Conservation (phyloP, 2,888 invertebrate species). For the Caenorhabditis sp. region DNA sequence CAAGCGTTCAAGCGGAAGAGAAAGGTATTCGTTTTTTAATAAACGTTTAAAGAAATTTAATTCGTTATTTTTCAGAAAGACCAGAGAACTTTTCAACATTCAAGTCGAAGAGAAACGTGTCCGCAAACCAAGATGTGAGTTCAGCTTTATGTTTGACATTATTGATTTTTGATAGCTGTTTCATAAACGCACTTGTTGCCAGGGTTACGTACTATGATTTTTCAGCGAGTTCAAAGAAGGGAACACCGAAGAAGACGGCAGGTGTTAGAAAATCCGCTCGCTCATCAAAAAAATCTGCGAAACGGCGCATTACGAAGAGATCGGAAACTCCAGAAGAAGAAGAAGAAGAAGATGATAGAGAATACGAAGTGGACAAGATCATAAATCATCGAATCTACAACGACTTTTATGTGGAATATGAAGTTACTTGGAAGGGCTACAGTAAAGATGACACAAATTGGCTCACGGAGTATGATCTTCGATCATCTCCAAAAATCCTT, state of each 20-base stretch:
- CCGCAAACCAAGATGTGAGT: not conserved
- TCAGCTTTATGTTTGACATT: not conserved
- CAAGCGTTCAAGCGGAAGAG: not conserved
- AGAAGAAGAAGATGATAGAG: not conserved
- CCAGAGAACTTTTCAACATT: not conserved
- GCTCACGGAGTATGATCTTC: slow-evolving; percentile 19
- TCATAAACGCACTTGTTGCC: too few relatives aligned
- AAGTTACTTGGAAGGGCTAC: slow-evolving; percentile 1
- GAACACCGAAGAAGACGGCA: not conserved
- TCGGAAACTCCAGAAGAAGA: not conserved
- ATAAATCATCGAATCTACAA: slow-evolving; percentile 14
- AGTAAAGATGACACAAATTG: not conserved
- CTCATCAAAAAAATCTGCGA: not conserved
- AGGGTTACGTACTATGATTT: not conserved
- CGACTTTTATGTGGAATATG: slow-evolving; percentile 22
- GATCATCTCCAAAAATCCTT: slow-evolving; percentile 5
- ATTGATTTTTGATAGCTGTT: too few relatives aligned
- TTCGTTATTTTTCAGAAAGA: not conserved
- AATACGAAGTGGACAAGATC: slow-evolving; percentile 9
- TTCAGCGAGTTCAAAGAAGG: not conserved
- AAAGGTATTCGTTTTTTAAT: not conserved
- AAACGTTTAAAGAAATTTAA: not conserved
- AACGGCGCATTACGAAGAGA: not conserved
- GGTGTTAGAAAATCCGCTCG: not conserved
- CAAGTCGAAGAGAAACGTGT: not conserved